phyloP scores from a whole-genome alignment of 2,113 vertebrate species.

The Myotis lucifugus region DNA sequence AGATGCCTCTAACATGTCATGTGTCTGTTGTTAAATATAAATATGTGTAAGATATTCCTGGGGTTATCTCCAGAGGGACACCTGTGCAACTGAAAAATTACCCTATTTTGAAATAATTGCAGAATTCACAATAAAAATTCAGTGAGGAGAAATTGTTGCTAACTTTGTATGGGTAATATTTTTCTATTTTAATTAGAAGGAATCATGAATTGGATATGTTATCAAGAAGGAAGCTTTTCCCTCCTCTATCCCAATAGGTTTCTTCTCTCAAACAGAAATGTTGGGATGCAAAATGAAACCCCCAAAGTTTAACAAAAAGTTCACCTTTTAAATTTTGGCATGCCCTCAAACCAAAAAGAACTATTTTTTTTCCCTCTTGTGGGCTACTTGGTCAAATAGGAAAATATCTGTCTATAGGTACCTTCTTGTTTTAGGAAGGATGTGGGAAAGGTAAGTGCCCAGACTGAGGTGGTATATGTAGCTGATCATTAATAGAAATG shows the following conservation, averaged over 20 bases:
- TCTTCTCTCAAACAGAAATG: slow-evolving; percentile 8
- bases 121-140: slow-evolving; percentile 57
- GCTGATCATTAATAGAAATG: slow-evolving; percentile 5
- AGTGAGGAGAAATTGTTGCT: slow-evolving; percentile 57
- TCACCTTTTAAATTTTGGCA: slow-evolving; percentile 58
- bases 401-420: slow-evolving; percentile 38
- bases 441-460: slow-evolving; percentile 1
- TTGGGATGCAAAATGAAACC: slow-evolving; percentile 34
- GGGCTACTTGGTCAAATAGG: slow-evolving; percentile 59
- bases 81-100: slow-evolving; percentile 66
- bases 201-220: slow-evolving; percentile 56
- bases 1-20: slow-evolving; percentile 66
- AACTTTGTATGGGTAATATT: slow-evolving; percentile 54
- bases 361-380: slow-evolving; percentile 38
- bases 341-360: slow-evolving; percentile 55
- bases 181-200: slow-evolving; percentile 76
- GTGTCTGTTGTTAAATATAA: slow-evolving; percentile 48
- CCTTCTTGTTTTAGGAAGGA: slow-evolving; percentile 10
- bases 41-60: slow-evolving; percentile 52
- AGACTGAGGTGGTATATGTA: background rate
- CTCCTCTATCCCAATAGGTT: background rate
- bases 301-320: slow-evolving; percentile 29
- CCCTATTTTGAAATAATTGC: slow-evolving; percentile 58
- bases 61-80: slow-evolving; percentile 62
- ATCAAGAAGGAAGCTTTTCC: background rate